Conservation (phyloP, 2,113 vertebrate species). For the Herpetotheres cachinnans region DNA sequence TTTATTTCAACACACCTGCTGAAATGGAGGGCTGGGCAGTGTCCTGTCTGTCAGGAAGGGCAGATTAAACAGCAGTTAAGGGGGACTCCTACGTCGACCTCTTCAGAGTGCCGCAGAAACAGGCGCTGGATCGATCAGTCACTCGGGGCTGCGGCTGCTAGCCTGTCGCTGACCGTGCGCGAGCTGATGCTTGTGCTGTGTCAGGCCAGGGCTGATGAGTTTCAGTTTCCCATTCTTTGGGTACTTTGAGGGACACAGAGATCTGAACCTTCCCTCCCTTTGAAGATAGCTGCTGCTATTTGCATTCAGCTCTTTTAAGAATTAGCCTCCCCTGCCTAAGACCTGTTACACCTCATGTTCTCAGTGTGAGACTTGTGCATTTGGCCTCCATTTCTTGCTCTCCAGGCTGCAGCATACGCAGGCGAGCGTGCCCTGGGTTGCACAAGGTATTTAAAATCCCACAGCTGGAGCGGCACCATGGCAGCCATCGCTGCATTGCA, state of each 20-base stretch:
- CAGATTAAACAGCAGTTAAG: neutral
- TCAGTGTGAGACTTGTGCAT: fast-evolving
- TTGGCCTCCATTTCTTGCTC: neutral
- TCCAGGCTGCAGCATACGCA: neutral
- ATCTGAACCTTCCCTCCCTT: neutral
- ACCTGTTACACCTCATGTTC: neutral
- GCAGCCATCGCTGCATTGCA: fast-evolving
- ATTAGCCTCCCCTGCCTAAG: neutral
- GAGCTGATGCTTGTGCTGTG: neutral
- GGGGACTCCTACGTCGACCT: neutral
- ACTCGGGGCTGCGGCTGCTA: neutral
- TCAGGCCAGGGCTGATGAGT: neutral
- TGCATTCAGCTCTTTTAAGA: neutral
- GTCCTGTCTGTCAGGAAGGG: neutral
- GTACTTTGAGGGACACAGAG: neutral
- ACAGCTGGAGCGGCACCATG: neutral
- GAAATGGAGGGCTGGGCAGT: neutral
- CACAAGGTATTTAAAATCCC: neutral
- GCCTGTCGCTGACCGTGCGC: neutral
- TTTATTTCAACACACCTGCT: neutral
- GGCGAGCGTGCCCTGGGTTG: neutral
- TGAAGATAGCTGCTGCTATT: neutral
- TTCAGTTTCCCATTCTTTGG: conserved; percentile 1
- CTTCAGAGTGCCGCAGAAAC: neutral
- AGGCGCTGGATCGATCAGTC: neutral